phyloP scores from a whole-genome alignment of 2,113 vertebrate species.

The Anolis carolinensis region DNA sequence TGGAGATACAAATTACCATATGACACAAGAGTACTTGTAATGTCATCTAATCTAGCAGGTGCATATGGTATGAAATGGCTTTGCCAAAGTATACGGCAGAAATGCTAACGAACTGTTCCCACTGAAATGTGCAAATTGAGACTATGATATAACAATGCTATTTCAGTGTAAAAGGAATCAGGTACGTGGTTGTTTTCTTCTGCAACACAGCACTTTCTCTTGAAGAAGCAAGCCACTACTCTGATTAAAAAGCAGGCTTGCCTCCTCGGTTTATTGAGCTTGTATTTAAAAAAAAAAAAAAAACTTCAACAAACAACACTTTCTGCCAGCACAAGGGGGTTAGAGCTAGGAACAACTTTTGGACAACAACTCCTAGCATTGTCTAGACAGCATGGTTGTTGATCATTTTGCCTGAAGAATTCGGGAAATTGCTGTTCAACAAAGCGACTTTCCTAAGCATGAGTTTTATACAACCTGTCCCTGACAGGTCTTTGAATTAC shows the following conservation, averaged over 20 bases:
- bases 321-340: not conserved
- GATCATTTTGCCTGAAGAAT: too few relatives aligned
- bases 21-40: constrained; percentile 28
- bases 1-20: not conserved
- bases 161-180: not conserved
- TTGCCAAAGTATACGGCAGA: constrained; percentile 29
- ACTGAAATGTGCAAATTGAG: not conserved
- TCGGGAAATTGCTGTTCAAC: too few relatives aligned
- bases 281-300: not conserved
- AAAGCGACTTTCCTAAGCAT: too few relatives aligned
- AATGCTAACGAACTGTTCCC: not conserved
- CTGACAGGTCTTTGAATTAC: not conserved
- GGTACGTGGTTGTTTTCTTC: not conserved
- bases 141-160: not conserved
- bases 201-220: not conserved
- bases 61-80: constrained; percentile 19
- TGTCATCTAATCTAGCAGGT: constrained; percentile 11
- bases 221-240: not conserved
- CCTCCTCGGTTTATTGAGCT: not conserved
- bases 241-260: not conserved
- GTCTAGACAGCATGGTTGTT: too few relatives aligned
- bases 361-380: too few relatives aligned
- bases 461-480: not conserved
- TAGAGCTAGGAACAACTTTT: too few relatives aligned
- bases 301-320: not conserved